Evolutionary conservation across 2,113 vertebrate genomes (phyloP).

Genomic region (Strix uralensis): DNA sequence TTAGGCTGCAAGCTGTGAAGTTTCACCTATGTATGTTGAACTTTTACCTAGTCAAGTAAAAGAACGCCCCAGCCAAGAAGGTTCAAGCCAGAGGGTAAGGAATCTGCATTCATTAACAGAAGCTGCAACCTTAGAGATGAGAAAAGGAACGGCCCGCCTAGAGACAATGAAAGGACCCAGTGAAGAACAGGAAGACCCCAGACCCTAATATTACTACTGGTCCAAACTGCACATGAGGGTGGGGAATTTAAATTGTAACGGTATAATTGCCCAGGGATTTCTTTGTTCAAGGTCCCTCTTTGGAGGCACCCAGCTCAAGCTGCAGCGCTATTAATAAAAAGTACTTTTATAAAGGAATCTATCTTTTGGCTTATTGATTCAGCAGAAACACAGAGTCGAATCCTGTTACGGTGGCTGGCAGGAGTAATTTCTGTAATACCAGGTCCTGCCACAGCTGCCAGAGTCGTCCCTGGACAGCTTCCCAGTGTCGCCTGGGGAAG

Average conservation of each 20-base stretch:
- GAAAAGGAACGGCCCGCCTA: neutral
- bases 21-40: neutral
- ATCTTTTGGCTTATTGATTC: neutral
- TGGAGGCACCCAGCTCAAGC: neutral
- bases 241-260: neutral
- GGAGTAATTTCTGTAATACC: neutral
- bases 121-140: neutral
- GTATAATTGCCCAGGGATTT: neutral
- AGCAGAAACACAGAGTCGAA: neutral
- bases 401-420: neutral
- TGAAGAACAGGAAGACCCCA: neutral
- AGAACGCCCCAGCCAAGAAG: neutral
- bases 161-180: neutral
- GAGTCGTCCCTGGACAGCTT: neutral
- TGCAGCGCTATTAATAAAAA: neutral
- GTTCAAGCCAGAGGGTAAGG: neutral
- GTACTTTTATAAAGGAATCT: neutral
- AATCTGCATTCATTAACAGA: neutral
- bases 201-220: neutral
- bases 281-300: neutral
- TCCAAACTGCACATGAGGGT: neutral
- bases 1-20: neutral
- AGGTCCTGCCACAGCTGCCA: rapidly evolving
- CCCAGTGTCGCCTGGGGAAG: neutral
- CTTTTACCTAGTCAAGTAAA: neutral